phyloP scores from a whole-genome alignment of 2,888 invertebrate genomes.

The Empis livida region DNA sequence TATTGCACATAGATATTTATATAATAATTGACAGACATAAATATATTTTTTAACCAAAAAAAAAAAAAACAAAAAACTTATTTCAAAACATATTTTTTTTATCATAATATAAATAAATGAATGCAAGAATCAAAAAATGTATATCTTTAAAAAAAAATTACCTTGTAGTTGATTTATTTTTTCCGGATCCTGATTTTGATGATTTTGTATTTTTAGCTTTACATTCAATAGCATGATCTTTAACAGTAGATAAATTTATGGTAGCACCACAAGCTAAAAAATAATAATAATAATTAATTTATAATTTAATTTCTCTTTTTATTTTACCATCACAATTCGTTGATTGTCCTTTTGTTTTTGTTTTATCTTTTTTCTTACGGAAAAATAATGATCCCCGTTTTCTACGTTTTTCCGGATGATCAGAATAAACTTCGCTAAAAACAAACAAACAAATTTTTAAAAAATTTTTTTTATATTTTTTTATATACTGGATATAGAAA shows the following conservation, averaged over 20 bases:
- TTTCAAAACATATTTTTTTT: no score
- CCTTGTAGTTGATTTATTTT: slow-evolving; percentile 20
- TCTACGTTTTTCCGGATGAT: slow-evolving; percentile 71
- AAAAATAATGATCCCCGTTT: slow-evolving; percentile 85
- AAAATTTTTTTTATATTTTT: no score
- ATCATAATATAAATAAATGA: no score
- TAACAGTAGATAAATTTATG: slow-evolving; percentile 77
- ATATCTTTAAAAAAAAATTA: slow-evolving; percentile 7
- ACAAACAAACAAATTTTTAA: background rate
- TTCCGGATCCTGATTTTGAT: slow-evolving; percentile 18
- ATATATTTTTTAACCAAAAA: no score
- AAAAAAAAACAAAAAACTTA: no score
- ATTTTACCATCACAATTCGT: slow-evolving; percentile 25
- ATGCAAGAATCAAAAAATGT: no score
- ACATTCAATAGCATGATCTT: slow-evolving; percentile 78
- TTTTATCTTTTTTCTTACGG: slow-evolving; percentile 70
- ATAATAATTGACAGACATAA: no score
- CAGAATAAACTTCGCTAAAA: slow-evolving; percentile 33
- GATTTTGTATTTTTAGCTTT: slow-evolving; percentile 31
- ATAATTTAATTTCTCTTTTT: no score
- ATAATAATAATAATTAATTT: no score
- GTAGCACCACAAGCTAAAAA: slow-evolving; percentile 67
- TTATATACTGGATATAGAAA: no score
- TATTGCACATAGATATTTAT: no score
- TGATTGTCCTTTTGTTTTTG: slow-evolving; percentile 31